These are phyloP conservation scores for Monomorium pharaonis DNA, from an alignment of 1,140 invertebrate species.

Conservation along the genomic window DNA sequence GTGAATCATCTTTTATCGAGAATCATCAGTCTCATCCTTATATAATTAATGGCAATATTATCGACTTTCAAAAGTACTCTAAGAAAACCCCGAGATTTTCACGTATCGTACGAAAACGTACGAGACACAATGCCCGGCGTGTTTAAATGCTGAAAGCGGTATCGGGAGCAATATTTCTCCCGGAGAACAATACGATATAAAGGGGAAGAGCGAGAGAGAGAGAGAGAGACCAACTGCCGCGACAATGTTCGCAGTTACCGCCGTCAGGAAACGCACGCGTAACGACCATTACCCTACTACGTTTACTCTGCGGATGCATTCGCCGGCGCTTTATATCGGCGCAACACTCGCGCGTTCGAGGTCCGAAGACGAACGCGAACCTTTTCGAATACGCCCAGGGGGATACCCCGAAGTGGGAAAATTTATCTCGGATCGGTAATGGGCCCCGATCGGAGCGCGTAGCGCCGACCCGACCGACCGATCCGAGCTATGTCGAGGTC, in stretches of 20 bases:
- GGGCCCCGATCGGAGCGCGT: conserved; percentile 38
- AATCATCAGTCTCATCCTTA: not conserved
- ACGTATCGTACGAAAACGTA: not conserved
- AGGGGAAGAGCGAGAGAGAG: not conserved
- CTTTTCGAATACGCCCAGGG: conserved; percentile 38
- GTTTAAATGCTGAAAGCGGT: conserved; percentile 12
- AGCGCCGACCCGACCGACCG: conserved; percentile 16
- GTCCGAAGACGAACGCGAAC: conserved; percentile 56
- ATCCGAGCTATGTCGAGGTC: not conserved
- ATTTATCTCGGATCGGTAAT: conserved; percentile 60
- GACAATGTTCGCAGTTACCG: conserved; percentile 31
- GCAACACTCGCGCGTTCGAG: conserved; percentile 34
- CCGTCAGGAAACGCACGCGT: conserved; percentile 50
- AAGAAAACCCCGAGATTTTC: not conserved
- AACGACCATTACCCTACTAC: conserved; percentile 52
- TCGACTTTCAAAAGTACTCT: not conserved
- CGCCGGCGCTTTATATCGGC: conserved; percentile 43
- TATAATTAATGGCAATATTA: not conserved
- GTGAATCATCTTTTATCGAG: not conserved
- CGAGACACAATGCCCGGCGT: not conserved
- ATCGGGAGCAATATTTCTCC: conserved; percentile 26
- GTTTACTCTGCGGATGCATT: conserved; percentile 40
- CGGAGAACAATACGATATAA: conserved; percentile 11
- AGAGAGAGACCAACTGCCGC: not conserved
- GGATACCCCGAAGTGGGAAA: conserved; percentile 59